Evolutionary conservation across 2,797 vertebrate genomes (phyloP).

Genomic region (Pelochelys cantorii): DNA sequence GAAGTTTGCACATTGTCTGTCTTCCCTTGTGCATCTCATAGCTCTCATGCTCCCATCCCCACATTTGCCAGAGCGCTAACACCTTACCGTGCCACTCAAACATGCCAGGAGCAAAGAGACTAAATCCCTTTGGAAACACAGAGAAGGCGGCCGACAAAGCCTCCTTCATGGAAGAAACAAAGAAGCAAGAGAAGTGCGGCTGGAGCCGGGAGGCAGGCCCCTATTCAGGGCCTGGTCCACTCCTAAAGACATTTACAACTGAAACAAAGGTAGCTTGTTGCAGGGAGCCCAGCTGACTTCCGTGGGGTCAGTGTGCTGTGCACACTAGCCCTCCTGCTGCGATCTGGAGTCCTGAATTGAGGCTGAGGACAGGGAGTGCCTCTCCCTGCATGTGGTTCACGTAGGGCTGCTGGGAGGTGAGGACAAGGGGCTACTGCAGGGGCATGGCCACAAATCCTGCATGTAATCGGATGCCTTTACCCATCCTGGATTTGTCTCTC

Average conservation of each 20-base stretch:
- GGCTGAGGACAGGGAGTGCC: neutral
- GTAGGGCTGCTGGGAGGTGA: neutral
- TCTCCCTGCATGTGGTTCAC: neutral
- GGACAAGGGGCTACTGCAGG: neutral
- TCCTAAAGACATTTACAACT: accelerated
- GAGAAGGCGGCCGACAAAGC: neutral
- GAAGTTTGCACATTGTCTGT: neutral
- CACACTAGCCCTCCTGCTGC: neutral
- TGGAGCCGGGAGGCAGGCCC: accelerated
- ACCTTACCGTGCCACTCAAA: neutral
- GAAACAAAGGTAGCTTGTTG: accelerated
- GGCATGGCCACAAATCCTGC: neutral
- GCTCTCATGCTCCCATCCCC: accelerated
- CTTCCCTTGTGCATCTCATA: neutral
- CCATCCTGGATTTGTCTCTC: neutral
- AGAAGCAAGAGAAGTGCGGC: neutral
- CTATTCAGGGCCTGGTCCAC: neutral
- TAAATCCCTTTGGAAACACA: neutral
- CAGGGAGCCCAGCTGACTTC: neutral
- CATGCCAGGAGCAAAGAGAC: accelerated
- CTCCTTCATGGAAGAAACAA: neutral
- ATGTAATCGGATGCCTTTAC: neutral
- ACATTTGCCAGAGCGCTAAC: accelerated
- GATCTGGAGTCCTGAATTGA: neutral
- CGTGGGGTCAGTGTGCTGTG: neutral